Evolutionary conservation across 2,888 invertebrate genomes (phyloP).

Genomic region (Laothoe populi): DNA sequence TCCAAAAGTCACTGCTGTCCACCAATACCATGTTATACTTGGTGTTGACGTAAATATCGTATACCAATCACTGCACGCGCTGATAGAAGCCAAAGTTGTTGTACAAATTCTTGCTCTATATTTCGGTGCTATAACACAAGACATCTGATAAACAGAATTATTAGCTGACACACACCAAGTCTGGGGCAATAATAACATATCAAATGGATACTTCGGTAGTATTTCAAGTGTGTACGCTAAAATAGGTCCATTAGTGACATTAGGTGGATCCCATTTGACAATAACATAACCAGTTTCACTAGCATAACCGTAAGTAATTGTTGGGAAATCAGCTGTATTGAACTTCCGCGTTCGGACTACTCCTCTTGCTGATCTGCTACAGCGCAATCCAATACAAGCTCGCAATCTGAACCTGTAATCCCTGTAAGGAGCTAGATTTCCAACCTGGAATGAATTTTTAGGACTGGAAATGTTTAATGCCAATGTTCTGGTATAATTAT

Average conservation of each 20-base stretch:
- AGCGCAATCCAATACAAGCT: conserved; percentile 58
- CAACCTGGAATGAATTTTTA: conserved; percentile 56
- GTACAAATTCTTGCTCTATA: conserved; percentile 45
- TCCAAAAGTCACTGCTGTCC: conserved; percentile 58
- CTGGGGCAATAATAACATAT: conserved; percentile 54
- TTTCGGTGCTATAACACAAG: conserved; percentile 10
- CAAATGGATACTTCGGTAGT: conserved; percentile 49
- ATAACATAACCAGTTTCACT: conserved; percentile 51
- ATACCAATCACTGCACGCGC: conserved; percentile 45
- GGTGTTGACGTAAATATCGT: conserved; percentile 34
- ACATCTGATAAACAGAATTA: conserved; percentile 39
- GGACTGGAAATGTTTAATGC: conserved; percentile 55
- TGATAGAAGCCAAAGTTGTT: conserved; percentile 44
- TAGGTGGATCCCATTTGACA: conserved; percentile 66
- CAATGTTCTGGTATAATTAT: conserved; percentile 55
- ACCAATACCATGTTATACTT: conserved; percentile 48
- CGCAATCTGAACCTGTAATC: conserved; percentile 72
- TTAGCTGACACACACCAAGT: conserved; percentile 59
- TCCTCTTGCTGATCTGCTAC: conserved; percentile 65
- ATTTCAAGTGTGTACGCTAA: conserved; percentile 69
- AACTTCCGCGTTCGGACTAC: conserved; percentile 63
- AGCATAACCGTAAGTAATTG: conserved; percentile 44
- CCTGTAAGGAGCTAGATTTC: conserved; percentile 66
- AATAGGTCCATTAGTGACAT: conserved; percentile 67
- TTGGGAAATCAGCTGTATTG: conserved; percentile 59